These are phyloP conservation scores for Pedetes capensis DNA, from an alignment of 2,113 vertebrate species.

Conservation along the genomic window DNA sequence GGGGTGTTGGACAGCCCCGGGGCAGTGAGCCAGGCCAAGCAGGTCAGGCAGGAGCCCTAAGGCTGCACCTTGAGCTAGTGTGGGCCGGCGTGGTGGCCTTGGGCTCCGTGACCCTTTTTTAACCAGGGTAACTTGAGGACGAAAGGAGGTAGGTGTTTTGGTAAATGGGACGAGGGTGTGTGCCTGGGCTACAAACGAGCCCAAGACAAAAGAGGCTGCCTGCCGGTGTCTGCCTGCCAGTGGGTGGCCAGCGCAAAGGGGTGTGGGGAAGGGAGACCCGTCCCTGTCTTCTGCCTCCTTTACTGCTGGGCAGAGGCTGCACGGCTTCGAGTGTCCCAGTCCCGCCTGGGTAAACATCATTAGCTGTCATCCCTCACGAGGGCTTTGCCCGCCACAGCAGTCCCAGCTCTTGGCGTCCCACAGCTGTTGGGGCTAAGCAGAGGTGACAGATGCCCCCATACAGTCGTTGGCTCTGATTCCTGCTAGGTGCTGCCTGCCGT, in stretches of 20 bases:
- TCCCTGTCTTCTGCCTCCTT: neutral
- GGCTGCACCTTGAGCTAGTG: neutral
- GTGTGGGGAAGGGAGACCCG: neutral
- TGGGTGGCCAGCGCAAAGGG: neutral
- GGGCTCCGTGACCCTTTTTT: neutral
- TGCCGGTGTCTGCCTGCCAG: neutral
- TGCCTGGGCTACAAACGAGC: slow-evolving; percentile 1
- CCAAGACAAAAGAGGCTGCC: neutral
- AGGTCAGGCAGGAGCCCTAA: neutral
- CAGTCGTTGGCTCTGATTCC: neutral
- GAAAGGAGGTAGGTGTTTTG: neutral
- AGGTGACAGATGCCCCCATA: neutral
- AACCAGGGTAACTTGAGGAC: neutral
- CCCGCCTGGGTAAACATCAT: neutral
- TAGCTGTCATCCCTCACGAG: neutral
- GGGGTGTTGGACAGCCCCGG: neutral
- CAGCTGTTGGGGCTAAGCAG: neutral
- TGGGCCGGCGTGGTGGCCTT: neutral
- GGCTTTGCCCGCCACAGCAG: neutral
- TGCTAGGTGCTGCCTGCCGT: neutral
- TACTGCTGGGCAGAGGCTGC: too few species aligned
- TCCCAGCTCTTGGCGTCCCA: neutral
- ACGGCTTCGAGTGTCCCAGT: neutral
- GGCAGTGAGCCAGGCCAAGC: neutral
- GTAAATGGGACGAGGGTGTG: neutral